Conservation (phyloP, 2,888 invertebrate species). For the Lochmaea capreae region DNA sequence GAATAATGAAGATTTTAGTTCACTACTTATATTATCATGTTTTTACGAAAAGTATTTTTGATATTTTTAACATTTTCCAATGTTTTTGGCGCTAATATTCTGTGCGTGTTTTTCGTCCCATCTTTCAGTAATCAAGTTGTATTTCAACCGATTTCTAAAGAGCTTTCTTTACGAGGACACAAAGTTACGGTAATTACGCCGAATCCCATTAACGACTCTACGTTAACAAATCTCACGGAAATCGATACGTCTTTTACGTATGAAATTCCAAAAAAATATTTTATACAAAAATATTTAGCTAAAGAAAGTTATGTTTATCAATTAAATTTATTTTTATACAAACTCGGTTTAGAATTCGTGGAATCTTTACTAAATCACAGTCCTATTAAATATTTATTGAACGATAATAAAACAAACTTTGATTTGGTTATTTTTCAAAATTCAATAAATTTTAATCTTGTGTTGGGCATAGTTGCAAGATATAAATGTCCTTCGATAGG, state of each 20-base stretch:
- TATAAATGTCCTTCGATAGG: neutral
- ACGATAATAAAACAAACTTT: neutral
- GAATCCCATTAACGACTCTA: constrained; percentile 46
- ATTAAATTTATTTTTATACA: neutral
- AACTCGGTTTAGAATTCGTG: neutral
- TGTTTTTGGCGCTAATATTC: constrained; percentile 16
- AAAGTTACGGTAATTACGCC: constrained; percentile 49
- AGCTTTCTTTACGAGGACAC: constrained; percentile 50
- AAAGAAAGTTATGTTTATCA: neutral
- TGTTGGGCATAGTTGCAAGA: neutral
- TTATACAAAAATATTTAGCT: too few relatives aligned
- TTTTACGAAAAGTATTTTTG: neutral
- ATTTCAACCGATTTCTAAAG: constrained; percentile 50
- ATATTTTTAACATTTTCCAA: neutral
- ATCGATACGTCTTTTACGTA: constrained; percentile 41
- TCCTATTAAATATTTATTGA: neutral
- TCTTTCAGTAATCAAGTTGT: constrained; percentile 23
- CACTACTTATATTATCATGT: too few relatives aligned
- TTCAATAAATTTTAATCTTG: neutral
- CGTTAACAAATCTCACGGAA: constrained; percentile 51
- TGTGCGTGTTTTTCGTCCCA: constrained; percentile 15
- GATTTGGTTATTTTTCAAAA: neutral
- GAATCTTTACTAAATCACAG: neutral
- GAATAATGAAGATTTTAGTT: too few relatives aligned
- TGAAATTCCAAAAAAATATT: too few relatives aligned